Percentiles rank a stretch among this genome's conserved stretches.
Evolutionary conservation across 2,113 vertebrate genomes (phyloP).

Genomic region (Gobiocypris rarus): DNA sequence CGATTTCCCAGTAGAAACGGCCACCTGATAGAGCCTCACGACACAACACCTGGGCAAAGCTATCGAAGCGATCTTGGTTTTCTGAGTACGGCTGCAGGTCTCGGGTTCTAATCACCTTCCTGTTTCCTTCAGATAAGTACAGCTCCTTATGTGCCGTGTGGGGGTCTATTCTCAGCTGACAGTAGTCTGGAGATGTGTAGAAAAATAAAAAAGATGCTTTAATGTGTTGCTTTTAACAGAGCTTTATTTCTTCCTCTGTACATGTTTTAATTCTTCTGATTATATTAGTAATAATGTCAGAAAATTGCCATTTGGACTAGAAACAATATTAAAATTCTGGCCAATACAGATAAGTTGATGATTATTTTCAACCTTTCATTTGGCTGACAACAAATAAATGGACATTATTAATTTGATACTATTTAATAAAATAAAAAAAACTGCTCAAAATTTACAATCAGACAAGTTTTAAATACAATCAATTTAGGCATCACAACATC

Average conservation of each 20-base stretch:
- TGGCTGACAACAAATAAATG: background rate
- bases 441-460: background rate
- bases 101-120: conserved; percentile 74
- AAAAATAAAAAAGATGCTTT: background rate
- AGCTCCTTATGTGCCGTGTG: conserved; percentile 80
- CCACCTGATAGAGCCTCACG: conserved; percentile 76
- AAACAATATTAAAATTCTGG: background rate
- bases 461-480: background rate
- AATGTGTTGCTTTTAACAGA: background rate
- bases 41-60: conserved; percentile 90
- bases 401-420: too few relatives aligned
- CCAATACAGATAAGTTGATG: background rate
- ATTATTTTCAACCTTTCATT: background rate
- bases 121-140: conserved; percentile 74
- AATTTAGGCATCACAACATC: background rate
- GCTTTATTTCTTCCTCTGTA: background rate
- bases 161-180: conserved; percentile 75
- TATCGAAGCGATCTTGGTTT: conserved; percentile 78
- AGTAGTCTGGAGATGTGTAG: conserved; percentile 70
- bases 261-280: too few relatives aligned
- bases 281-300: background rate
- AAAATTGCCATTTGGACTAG: background rate
- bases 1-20: conserved; percentile 93
- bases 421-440: background rate
- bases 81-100: conserved; percentile 76